Evolutionary conservation across 2,113 vertebrate genomes (phyloP).

Genomic region (Tragelaphus strepsiceros): DNA sequence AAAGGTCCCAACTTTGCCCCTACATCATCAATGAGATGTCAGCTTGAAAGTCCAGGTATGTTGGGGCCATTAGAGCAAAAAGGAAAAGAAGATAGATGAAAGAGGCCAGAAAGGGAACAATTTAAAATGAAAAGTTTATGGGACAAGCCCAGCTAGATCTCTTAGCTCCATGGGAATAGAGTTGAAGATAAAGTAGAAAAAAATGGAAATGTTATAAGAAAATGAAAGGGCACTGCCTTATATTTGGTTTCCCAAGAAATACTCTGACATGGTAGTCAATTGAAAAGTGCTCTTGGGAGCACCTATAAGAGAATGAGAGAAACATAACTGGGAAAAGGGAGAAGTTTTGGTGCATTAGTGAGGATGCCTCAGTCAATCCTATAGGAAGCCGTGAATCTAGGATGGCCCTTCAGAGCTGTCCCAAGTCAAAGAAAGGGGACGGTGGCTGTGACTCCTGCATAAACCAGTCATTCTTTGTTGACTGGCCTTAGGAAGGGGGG

Average conservation of each 20-base stretch:
- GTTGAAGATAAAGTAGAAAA: slow-evolving; percentile 29
- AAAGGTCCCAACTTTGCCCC: slow-evolving; percentile 39
- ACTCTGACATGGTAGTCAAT: background rate
- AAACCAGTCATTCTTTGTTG: background rate
- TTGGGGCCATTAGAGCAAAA: slow-evolving; percentile 36
- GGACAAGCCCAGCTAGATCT: background rate
- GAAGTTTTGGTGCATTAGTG: background rate
- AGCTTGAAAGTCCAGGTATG: slow-evolving; percentile 47
- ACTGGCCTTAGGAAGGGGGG: background rate
- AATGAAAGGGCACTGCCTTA: slow-evolving; percentile 4
- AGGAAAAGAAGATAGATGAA: slow-evolving; percentile 21
- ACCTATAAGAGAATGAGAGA: background rate
- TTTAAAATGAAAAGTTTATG: slow-evolving; percentile 53
- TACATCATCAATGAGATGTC: slow-evolving; percentile 59
- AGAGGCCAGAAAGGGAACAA: slow-evolving; percentile 21
- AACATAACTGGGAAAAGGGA: background rate
- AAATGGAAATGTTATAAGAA: slow-evolving; percentile 7
- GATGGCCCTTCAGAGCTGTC: background rate
- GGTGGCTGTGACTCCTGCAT: background rate
- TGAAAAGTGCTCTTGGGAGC: background rate
- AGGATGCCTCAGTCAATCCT: background rate
- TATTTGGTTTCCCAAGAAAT: background rate
- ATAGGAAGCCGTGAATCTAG: background rate
- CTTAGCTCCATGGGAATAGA: background rate
- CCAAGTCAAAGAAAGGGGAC: background rate